Evolutionary conservation across 2,888 invertebrate genomes (phyloP), one percentile per base, ranked within the genome.

Genomic region (Epinotia brunnichana): DNA sequence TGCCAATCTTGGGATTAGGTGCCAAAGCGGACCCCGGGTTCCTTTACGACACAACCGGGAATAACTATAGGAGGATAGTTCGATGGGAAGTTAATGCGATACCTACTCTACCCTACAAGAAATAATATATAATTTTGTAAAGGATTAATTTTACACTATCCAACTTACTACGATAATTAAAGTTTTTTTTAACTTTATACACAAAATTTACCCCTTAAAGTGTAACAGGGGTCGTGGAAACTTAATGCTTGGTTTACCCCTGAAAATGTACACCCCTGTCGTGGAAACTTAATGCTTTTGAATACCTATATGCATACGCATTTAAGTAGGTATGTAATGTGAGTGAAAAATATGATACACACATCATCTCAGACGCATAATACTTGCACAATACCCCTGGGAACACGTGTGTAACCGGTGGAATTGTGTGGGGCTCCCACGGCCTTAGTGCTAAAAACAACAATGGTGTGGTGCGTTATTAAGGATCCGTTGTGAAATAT

Each of bases 381-480:
- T 61, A 53, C 67, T 73, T 73, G 62, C 68, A 44, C 73, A 73
- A 73, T 69, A 70, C 53, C 66, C 56, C 51, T 73, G 73, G 54
- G 73, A 73, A 73, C 54, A 67, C 35, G 59, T 59, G 57, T 68
- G 68, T 57, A 68, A 67, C 56, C 51, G 51, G 48, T 11, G 66
- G 56, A 63, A 67, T 67, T 69, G 63, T 59, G 51, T 64, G 69
- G 59, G 54, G 17, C 59, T 78, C 78, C 76, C 78, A 78, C 78
- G 78, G 78, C 78, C 78, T 74, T 54, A 69, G 39, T 66, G 57
- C 57, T 63, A 73, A 72, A 73, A 68, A 69, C 67, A 74, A 76
- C 77, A 77, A 78, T 76, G 29, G 64, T 53, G 64, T 53, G 67
- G 77, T 78, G 78, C 76, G 74, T 76, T 78, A 77, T 77, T 76